Base-by-base conservation (phyloP, 2,888 invertebrate species). In the Coenonympha arcania region DNA sequence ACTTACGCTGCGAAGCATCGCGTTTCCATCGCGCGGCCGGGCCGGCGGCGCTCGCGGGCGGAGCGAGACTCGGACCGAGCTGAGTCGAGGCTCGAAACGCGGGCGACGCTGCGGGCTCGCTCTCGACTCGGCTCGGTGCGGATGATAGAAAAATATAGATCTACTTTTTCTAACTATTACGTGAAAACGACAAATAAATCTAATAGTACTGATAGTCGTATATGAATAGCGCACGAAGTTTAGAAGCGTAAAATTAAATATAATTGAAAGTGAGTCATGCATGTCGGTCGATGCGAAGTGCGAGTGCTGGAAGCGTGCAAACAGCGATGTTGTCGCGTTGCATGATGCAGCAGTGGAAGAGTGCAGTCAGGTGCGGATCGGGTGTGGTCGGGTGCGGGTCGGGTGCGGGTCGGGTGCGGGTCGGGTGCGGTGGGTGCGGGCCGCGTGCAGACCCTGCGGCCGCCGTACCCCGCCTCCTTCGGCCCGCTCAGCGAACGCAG, bases 1-100 rank as follows among this genome's bases (percentile, higher is more conserved):
- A 86, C 85, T 86, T 84, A 87, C 87, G 84, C 82, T 84, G 84
- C 74, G 78, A 76, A 77, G 74, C 71, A 73, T 73, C 76, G 74
- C 73, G 68, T 65, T 49, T 69, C 75, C 69, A 68, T 68, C 66
- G 60, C 68, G 68, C 69, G 69, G 65, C 69, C 66, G 67, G 61
- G 68, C 57, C 68, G 72, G 65, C 66, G 66, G 62, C 62, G 69
- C 66, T 69, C 68, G 66, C 67, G 68, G 66, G 60, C 64, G 61
- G 63, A 66, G 66, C 66, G 68, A 72, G 65, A 69, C 64, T 64
- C 55, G 58, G 59, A 59, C 52, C 58, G 67, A 74, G 63, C 66
- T 58, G 63, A 70, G 60, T 66, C 70, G 71, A 76, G 66, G n/a
- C n/a, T 6, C 16, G 31, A 13, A 11, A 30, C 44, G 33, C 36